Percentiles rank a stretch among this genome's conserved stretches.
Evolutionary conservation across 2,797 vertebrate species (phyloP).

Genomic region (Labroides dimidiatus): DNA sequence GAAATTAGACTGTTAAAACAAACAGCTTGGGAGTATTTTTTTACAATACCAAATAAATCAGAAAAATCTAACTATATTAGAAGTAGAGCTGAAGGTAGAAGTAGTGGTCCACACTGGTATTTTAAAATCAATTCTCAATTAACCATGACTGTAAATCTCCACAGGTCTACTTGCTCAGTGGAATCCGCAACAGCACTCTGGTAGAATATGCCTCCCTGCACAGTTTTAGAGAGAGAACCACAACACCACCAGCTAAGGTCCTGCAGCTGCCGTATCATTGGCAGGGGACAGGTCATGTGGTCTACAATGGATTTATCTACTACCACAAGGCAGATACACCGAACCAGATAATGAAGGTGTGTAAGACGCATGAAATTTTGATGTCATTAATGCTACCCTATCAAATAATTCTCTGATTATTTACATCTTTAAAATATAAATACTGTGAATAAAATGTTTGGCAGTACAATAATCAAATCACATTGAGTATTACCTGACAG

Average conservation of each 20-base stretch:
- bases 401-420: background rate
- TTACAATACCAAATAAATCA: too few relatives aligned
- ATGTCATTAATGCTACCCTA: background rate
- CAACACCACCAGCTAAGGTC: conserved; percentile 68
- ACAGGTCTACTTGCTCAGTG: conserved; percentile 90
- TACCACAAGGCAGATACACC: conserved; percentile 89
- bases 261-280: conserved; percentile 87
- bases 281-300: conserved; percentile 91
- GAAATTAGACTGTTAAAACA: too few relatives aligned
- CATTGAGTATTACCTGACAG: background rate
- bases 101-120: background rate
- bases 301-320: conserved; percentile 90
- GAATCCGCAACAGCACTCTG: conserved; percentile 85
- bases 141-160: conserved; percentile 4
- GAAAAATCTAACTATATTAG: too few relatives aligned
- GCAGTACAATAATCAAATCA: background rate
- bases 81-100: background rate
- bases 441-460: too few relatives aligned
- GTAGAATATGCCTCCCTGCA: conserved; percentile 87
- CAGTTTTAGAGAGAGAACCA: conserved; percentile 83
- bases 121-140: too few relatives aligned
- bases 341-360: conserved; percentile 91
- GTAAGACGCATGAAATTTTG: background rate
- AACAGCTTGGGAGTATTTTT: too few relatives aligned
- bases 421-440: too few relatives aligned